Conservation (phyloP, 35 echinoderm and acorn worm species). For the Stichopus chloronotus region DNA sequence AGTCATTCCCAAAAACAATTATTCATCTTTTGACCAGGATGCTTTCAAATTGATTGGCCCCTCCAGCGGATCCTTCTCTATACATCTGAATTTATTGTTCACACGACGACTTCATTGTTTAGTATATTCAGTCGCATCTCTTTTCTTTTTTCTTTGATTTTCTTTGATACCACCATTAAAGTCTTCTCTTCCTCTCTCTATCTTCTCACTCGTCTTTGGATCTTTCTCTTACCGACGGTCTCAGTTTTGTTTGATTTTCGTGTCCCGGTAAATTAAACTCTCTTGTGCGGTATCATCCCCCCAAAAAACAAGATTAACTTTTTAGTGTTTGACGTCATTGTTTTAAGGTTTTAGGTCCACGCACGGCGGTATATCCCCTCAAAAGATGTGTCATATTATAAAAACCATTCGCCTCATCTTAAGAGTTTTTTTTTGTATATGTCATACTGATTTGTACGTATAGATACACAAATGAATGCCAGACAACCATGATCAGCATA, state of each 20-base stretch:
- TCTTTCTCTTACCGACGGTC: neutral
- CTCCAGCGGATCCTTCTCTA: neutral
- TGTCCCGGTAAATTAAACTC: neutral
- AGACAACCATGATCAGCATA: too few species aligned
- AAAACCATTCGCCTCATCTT: too few species aligned
- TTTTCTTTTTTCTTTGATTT: too few species aligned
- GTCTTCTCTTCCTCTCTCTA: neutral
- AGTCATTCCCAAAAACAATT: neutral
- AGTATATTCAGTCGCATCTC: neutral
- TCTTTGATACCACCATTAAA: neutral
- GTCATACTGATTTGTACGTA: too few species aligned
- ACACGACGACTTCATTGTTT: neutral
- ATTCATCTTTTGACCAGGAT: conserved; percentile 10
- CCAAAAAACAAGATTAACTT: neutral
- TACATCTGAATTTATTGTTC: neutral
- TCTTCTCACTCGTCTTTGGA: neutral
- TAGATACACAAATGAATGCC: too few species aligned
- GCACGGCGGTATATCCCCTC: too few species aligned
- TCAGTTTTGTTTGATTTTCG: neutral
- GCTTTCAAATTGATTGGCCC: conserved; percentile 43
- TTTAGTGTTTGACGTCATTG: neutral
- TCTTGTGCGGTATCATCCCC: neutral
- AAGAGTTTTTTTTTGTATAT: too few species aligned
- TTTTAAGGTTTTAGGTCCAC: neutral
- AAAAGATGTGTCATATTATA: too few species aligned